Evolutionary conservation across 2,113 vertebrate species (phyloP).

Genomic region (human): DNA sequence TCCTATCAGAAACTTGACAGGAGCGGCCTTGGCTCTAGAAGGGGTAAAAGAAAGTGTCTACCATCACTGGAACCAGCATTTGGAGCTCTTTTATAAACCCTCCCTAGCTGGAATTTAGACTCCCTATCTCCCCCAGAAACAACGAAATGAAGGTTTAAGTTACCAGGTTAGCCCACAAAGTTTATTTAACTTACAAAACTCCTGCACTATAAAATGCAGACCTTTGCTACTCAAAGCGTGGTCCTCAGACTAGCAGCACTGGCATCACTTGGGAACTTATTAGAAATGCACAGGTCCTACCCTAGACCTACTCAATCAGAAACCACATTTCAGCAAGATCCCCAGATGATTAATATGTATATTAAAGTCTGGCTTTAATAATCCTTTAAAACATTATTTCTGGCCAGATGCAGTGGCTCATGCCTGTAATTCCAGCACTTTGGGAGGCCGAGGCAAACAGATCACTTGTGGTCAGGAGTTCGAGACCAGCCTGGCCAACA

Average conservation of each 20-base stretch:
- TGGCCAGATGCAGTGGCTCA: background rate
- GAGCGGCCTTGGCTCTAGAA: background rate
- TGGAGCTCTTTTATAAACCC: background rate
- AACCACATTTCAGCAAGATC: background rate
- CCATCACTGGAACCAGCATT: background rate
- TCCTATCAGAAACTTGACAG: background rate
- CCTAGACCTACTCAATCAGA: background rate
- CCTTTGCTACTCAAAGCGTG: background rate
- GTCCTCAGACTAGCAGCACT: background rate
- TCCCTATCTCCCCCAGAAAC: background rate
- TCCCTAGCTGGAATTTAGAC: background rate
- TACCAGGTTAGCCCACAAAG: background rate
- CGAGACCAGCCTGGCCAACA: no score
- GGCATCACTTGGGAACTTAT: background rate
- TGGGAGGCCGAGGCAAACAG: no score
- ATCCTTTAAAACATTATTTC: conserved; percentile 32
- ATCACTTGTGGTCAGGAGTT: no score
- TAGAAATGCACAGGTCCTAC: background rate
- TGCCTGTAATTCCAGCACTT: no score
- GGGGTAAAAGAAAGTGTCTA: background rate
- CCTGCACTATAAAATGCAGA: background rate
- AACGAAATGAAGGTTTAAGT: conserved; percentile 3
- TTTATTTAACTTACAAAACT: conserved; percentile 39
- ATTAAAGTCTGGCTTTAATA: background rate
- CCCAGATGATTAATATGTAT: background rate